Percentiles rank a stretch among this genome's conserved stretches.
Evolutionary conservation across 92 coral and sea anemone genomes (phyloP).

Genomic region (Blastomussa wellsi): DNA sequence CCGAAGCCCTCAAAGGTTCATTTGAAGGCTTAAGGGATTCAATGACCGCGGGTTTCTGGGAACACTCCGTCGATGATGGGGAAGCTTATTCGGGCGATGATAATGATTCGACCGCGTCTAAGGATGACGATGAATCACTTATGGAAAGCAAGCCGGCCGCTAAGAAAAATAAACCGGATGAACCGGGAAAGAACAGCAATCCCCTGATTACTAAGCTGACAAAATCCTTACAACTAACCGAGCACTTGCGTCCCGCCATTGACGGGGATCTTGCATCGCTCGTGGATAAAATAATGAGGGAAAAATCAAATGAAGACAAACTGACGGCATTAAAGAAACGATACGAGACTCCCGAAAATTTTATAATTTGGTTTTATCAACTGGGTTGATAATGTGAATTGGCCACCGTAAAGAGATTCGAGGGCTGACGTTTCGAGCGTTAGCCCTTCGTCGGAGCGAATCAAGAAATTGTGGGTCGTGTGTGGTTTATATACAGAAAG

Average conservation of each 20-base stretch:
- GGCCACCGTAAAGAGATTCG: too few species aligned
- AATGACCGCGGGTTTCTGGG: constrained; percentile 34
- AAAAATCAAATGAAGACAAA: background rate
- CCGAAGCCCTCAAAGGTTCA: constrained; percentile 29
- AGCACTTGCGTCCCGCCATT: constrained; percentile 36
- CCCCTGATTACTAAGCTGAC: constrained; percentile 7
- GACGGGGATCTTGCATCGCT: constrained; percentile 20
- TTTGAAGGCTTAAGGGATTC: constrained; percentile 27
- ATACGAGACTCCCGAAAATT: constrained; percentile 37
- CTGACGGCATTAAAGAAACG: constrained; percentile 27
- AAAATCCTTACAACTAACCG: constrained; percentile 12
- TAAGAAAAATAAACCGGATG: constrained; percentile 23
- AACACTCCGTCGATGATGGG: background rate
- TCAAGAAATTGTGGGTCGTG: too few species aligned
- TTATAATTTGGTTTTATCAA: too few species aligned
- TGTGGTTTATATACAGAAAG: too few species aligned
- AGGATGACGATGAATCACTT: constrained; percentile 9
- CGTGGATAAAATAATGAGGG: constrained; percentile 22
- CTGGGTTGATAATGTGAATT: too few species aligned
- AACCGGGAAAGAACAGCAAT: constrained; percentile 11
- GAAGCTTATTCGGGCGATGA: background rate
- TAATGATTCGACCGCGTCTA: constrained; percentile 3
- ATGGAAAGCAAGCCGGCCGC: constrained; percentile 44
- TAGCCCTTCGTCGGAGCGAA: too few species aligned
- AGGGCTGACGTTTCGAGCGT: too few species aligned